A percentile compares a stretch with the other conserved stretches of the same genome.
phyloP scores from a whole-genome alignment of 2,888 invertebrate species.

The Zygogramma bicolorata region DNA sequence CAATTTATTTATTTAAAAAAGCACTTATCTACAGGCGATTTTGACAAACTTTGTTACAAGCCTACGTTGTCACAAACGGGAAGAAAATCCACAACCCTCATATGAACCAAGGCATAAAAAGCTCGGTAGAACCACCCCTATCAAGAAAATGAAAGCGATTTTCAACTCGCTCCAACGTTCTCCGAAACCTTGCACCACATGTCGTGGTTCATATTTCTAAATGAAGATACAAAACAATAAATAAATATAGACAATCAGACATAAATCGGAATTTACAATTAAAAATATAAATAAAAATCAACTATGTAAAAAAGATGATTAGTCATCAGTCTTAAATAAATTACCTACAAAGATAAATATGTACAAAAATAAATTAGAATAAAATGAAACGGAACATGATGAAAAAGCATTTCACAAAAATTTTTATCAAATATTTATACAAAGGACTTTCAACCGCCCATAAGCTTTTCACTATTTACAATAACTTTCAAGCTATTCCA shows the following conservation, averaged over 20 bases:
- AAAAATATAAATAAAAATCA: conserved; percentile 51
- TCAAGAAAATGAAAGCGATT: too few species aligned
- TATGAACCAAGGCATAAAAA: conserved; percentile 43
- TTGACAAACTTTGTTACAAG: conserved; percentile 53
- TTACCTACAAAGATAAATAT: conserved; percentile 58
- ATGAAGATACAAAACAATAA: conserved; percentile 40
- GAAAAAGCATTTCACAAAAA: conserved; percentile 37
- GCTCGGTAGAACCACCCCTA: background rate
- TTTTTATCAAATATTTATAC: conserved; percentile 41
- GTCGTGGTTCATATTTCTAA: conserved; percentile 9
- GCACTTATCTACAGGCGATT: conserved; percentile 64
- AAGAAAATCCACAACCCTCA: conserved; percentile 44
- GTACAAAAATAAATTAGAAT: conserved; percentile 54
- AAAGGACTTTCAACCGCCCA: conserved; percentile 41
- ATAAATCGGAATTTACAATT: conserved; percentile 37
- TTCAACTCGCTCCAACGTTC: too few species aligned
- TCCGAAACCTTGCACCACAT: too few species aligned
- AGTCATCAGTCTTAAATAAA: conserved; percentile 65
- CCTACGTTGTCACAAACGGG: conserved; percentile 54
- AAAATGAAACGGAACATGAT: conserved; percentile 35
- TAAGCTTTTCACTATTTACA: conserved; percentile 48
- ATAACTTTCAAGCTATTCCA: conserved; percentile 46
- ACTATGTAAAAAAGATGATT: conserved; percentile 59
- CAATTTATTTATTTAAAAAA: conserved; percentile 60
- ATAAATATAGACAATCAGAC: conserved; percentile 43